Base-by-base conservation (phyloP, 2,888 invertebrate species). In the Philereme transversata region DNA sequence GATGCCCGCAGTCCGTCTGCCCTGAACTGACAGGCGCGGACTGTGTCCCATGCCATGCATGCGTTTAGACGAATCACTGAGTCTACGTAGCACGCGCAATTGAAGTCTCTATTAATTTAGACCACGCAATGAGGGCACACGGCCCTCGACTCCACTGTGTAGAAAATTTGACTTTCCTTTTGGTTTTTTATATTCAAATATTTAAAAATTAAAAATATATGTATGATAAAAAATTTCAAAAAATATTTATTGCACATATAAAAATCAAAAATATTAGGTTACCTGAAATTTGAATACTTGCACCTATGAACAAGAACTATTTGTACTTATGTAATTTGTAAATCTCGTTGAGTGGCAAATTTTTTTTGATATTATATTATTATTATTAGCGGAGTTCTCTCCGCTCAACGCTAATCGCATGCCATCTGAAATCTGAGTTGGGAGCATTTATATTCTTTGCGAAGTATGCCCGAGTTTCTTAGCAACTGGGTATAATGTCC, bases 401-500 rank as follows among this genome's bases (percentile, higher is more conserved):
- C 53, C 22, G 58, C 58, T 62, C 4, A 46, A 5, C 59, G 63
- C 63, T 60, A 49, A 52, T 52, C 49, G 6, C 47, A 41, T 45
- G 33, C 35, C 7, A 44, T 8, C 53, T 54, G 8, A 62, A 60
- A 41, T 45, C 58, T 52, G 63, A 67, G 59, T 65, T 58, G 56
- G 33, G 48, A 62, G 67, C 72, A 72, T 81, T 82, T 81, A 78
- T 82, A 81, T 82, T 81, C 81, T 65, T 70, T 65, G 73, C 75
- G 77, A 80, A 81, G 80, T 76, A 75, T 75, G 75, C 75, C 74
- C 70, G 67, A 78, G 79, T 77, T 79, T 78, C 81, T 81, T 77
- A 66, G 67, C 65, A 71, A 71, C 69, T 69, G 72, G 67, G 67
- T 72, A 69, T 72, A 68, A 72, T 67, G 70, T 69, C 67, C 64